Evolutionary conservation across 2,888 invertebrate species (phyloP).

Genomic region (Ormyrus pomaceus): DNA sequence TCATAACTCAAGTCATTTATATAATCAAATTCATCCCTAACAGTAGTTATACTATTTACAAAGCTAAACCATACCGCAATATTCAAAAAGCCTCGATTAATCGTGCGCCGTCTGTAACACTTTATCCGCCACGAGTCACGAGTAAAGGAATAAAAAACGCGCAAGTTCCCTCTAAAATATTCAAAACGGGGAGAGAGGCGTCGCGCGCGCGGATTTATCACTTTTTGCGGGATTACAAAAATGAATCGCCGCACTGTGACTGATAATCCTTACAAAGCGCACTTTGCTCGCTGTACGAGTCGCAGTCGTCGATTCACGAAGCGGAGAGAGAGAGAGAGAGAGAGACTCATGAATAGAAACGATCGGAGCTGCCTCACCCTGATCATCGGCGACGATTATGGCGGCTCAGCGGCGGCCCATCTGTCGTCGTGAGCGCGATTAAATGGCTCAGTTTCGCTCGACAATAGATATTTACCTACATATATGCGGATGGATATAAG

Average conservation of each 20-base stretch:
- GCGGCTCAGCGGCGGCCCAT: conserved; percentile 71
- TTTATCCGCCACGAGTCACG: too few species aligned
- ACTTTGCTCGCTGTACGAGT: conserved; percentile 10
- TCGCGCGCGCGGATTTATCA: conserved; percentile 28
- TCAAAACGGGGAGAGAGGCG: not conserved
- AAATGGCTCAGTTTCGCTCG: conserved; percentile 58
- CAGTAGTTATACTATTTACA: too few species aligned
- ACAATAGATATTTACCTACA: conserved; percentile 50
- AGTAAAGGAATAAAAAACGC: too few species aligned
- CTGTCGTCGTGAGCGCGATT: conserved; percentile 68
- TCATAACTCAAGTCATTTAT: too few species aligned
- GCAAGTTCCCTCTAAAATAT: too few species aligned
- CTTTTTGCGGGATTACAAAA: conserved; percentile 48
- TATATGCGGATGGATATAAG: not conserved
- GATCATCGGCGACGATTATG: conserved; percentile 73
- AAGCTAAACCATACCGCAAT: too few species aligned
- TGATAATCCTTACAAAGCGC: conserved; percentile 44
- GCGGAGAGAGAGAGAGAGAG: too few species aligned
- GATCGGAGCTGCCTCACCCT: conserved; percentile 63
- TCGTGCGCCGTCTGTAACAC: too few species aligned
- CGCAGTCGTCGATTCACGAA: conserved; percentile 61
- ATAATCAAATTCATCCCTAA: too few species aligned
- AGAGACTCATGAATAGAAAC: conserved; percentile 68
- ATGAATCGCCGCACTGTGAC: conserved; percentile 26
- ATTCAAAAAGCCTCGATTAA: too few species aligned